Conservation (phyloP, 2,797 vertebrate species). For the Gymnopithys bicolor region DNA sequence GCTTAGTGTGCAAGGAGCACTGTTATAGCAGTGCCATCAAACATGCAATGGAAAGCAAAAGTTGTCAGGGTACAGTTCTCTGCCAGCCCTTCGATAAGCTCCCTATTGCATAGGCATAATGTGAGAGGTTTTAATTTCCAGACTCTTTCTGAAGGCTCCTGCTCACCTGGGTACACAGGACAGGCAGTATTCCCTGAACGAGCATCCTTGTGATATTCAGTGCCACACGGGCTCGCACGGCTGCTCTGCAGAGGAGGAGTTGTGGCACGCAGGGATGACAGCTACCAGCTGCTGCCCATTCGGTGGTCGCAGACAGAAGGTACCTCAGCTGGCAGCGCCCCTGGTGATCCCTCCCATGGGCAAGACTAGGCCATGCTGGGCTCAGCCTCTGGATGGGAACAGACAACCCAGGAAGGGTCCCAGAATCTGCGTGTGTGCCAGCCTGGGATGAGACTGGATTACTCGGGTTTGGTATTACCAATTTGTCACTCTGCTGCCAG, state of each 20-base stretch:
- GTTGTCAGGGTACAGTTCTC: not conserved
- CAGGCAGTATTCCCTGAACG: accelerated
- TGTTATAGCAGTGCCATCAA: accelerated
- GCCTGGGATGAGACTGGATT: not conserved
- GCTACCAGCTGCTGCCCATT: not conserved
- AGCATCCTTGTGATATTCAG: not conserved
- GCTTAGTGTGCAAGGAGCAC: accelerated
- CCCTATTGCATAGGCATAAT: not conserved
- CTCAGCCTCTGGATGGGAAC: accelerated
- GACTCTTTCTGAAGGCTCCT: not conserved
- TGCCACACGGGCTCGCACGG: not conserved
- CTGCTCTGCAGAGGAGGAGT: not conserved
- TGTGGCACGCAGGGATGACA: not conserved
- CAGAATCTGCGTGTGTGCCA: not conserved
- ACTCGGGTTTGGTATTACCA: not conserved
- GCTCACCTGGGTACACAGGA: accelerated
- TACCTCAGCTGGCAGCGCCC: not conserved
- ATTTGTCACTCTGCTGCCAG: not conserved
- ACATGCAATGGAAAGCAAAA: not conserved
- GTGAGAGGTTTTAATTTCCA: not conserved
- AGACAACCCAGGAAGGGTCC: no score
- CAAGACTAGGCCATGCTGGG: not conserved
- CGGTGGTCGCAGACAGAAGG: not conserved
- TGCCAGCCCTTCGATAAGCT: accelerated
- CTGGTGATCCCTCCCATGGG: not conserved